These are phyloP conservation scores for Chloroclysta siterata DNA, from an alignment of 2,888 invertebrate genomes.

Conservation along the genomic window DNA sequence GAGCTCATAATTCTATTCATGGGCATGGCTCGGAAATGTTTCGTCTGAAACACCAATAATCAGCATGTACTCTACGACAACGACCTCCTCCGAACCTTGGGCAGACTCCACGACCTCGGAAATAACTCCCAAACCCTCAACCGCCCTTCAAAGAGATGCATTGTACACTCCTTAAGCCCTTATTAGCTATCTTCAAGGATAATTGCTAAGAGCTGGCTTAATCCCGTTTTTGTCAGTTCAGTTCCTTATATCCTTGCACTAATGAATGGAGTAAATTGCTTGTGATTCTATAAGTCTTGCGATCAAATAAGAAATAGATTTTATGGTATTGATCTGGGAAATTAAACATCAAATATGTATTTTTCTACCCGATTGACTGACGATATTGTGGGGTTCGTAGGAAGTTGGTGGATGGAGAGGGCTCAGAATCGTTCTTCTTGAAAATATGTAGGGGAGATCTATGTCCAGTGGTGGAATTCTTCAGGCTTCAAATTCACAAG, in stretches of 20 bases:
- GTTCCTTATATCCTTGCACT: constrained; percentile 37
- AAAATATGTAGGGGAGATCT: too few species aligned
- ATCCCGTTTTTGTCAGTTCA: constrained; percentile 48
- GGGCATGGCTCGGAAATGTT: constrained; percentile 20
- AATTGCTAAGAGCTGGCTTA: constrained; percentile 48
- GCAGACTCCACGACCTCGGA: constrained; percentile 20
- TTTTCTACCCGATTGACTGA: too few species aligned
- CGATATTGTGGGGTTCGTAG: too few species aligned
- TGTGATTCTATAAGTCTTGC: constrained; percentile 32
- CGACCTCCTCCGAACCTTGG: constrained; percentile 28
- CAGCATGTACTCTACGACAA: constrained; percentile 12
- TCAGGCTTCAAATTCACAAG: too few species aligned
- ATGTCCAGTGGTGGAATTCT: too few species aligned
- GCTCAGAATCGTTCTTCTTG: too few species aligned
- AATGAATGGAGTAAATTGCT: constrained; percentile 40
- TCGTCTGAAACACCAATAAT: constrained; percentile 15
- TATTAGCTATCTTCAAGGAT: constrained; percentile 56
- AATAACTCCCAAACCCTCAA: constrained; percentile 35
- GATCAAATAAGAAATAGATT: neutral
- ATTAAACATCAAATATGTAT: neutral
- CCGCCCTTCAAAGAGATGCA: constrained; percentile 51
- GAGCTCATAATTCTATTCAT: constrained; percentile 10
- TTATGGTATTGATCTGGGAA: neutral
- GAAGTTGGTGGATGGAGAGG: too few species aligned
- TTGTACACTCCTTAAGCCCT: constrained; percentile 44